Evolutionary conservation across 2,797 vertebrate genomes (phyloP).

Genomic region (Pseudomugil gertrudae): DNA sequence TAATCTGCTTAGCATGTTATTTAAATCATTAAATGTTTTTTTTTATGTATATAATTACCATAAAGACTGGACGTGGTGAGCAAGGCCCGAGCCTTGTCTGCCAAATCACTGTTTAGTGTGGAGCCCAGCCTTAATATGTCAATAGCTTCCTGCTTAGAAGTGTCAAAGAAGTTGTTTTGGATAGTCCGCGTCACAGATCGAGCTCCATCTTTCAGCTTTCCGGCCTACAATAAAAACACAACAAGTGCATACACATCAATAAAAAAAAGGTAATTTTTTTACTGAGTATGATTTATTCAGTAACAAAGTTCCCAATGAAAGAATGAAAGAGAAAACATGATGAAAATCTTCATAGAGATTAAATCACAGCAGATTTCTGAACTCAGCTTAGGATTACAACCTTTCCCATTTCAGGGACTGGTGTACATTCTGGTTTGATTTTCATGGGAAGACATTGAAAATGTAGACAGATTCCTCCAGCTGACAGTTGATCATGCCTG

Average conservation of each 20-base stretch:
- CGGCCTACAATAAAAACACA: constrained; percentile 80
- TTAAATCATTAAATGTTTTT: background rate
- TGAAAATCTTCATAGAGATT: constrained; percentile 35
- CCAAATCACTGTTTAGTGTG: constrained; percentile 97
- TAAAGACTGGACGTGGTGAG: constrained; percentile 97
- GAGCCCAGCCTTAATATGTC: constrained; percentile 96
- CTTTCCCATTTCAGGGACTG: constrained; percentile 8
- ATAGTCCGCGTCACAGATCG: constrained; percentile 98
- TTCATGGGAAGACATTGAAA: background rate
- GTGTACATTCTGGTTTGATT: constrained; percentile 18
- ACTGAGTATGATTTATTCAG: background rate
- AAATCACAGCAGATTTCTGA: constrained; percentile 10
- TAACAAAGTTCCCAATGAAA: background rate
- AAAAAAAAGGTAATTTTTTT: background rate
- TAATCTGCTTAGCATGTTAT: background rate
- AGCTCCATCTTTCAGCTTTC: constrained; percentile 98
- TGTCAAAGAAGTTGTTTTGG: constrained; percentile 99
- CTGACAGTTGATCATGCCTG: constrained; percentile 8
- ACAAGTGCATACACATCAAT: background rate
- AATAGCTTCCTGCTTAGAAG: constrained; percentile 98
- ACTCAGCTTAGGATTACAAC: constrained; percentile 12
- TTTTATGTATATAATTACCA: constrained; percentile 80
- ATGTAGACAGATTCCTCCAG: constrained; percentile 22
- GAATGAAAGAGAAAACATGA: constrained; percentile 22
- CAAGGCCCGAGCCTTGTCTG: constrained; percentile 97